These are phyloP conservation scores for Coelinius sp. DNA, from an alignment of 2,888 invertebrate species.

Conservation along the genomic window DNA sequence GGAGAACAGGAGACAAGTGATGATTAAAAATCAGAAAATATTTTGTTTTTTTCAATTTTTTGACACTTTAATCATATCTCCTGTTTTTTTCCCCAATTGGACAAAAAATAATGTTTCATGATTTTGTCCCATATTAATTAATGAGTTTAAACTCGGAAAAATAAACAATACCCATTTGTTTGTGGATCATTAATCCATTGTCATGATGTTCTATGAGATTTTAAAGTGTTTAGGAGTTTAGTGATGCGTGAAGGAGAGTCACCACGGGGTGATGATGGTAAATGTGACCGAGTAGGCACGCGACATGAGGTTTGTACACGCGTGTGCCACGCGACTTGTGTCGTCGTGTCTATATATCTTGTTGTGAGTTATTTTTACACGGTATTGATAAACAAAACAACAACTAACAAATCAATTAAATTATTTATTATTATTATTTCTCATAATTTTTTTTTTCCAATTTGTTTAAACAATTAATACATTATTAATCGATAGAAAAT, in stretches of 20 bases:
- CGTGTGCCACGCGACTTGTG: slow-evolving; percentile 59
- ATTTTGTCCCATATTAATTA: neutral
- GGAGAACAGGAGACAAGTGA: neutral
- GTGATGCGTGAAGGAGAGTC: slow-evolving; percentile 49
- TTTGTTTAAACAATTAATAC: too few species aligned
- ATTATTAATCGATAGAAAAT: too few species aligned
- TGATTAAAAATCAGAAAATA: neutral
- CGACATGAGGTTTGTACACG: slow-evolving; percentile 53
- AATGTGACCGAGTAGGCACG: slow-evolving; percentile 52
- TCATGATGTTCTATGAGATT: slow-evolving; percentile 41
- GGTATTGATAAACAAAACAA: too few species aligned
- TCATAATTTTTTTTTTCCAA: too few species aligned
- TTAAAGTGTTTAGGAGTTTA: slow-evolving; percentile 40
- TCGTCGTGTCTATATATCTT: slow-evolving; percentile 30
- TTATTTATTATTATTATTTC: too few species aligned
- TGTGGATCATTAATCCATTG: slow-evolving; percentile 1
- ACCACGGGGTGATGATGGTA: slow-evolving; percentile 36
- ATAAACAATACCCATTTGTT: neutral
- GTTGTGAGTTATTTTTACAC: neutral
- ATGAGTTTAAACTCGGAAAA: neutral
- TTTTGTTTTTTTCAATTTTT: too few species aligned
- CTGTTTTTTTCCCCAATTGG: too few species aligned
- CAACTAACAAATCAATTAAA: too few species aligned
- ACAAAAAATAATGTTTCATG: too few species aligned
- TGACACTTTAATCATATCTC: neutral